Evolutionary conservation across 2,888 invertebrate species (phyloP).

Genomic region (Pyrgus malvae): DNA sequence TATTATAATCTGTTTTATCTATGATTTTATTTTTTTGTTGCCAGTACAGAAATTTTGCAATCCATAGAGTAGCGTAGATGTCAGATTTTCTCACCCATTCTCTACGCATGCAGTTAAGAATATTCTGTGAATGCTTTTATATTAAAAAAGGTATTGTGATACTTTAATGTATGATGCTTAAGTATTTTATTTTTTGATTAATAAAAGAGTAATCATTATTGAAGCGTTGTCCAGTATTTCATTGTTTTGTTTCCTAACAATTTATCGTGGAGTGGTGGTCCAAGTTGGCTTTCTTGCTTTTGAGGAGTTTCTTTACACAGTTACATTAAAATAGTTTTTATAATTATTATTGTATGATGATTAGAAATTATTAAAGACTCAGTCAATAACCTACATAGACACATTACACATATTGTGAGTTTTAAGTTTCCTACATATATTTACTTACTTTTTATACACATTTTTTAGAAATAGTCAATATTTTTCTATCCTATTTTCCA

Average conservation of each 20-base stretch:
- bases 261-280: constrained; percentile 5
- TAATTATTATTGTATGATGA: not conserved
- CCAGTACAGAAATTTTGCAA: constrained; percentile 13
- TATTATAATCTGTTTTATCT: not conserved
- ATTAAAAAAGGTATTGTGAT: constrained; percentile 69
- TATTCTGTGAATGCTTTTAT: constrained; percentile 55
- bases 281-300: not conserved
- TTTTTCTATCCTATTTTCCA: not conserved
- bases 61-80: constrained; percentile 17
- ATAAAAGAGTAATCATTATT: constrained; percentile 72
- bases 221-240: constrained; percentile 64
- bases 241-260: constrained; percentile 63
- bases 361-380: not conserved
- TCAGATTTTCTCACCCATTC: not conserved
- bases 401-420: too few species aligned
- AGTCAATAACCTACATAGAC: too few species aligned
- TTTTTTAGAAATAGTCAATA: not conserved
- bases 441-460: not conserved
- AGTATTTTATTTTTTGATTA: constrained; percentile 68
- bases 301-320: not conserved
- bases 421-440: not conserved
- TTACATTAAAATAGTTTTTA: not conserved
- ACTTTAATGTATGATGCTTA: constrained; percentile 74
- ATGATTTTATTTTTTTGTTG: constrained; percentile 10
- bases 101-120: constrained; percentile 46